Evolutionary conservation across 2,888 invertebrate genomes (phyloP).

Genomic region (Leptopilina drosophilae): DNA sequence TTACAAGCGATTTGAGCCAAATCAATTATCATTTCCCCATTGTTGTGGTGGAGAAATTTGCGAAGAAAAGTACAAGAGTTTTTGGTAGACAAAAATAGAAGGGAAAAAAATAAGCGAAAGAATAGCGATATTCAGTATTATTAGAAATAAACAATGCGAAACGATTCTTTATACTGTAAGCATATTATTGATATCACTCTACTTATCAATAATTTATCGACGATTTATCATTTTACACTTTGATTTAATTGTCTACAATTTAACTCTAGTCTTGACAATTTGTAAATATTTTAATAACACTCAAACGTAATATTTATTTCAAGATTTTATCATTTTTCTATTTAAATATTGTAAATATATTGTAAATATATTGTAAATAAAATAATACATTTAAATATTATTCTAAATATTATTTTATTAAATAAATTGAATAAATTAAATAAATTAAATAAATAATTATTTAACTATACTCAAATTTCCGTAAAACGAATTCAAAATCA

Average conservation of each 20-base stretch:
- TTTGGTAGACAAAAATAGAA: background rate
- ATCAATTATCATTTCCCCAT: conserved; percentile 45
- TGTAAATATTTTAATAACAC: background rate
- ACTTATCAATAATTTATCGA: background rate
- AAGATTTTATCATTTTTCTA: no score
- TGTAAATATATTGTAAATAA: no score
- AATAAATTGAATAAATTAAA: no score
- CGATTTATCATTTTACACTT: background rate
- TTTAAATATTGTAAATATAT: no score
- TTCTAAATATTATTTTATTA: no score
- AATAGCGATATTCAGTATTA: conserved; percentile 3
- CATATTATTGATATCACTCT: background rate
- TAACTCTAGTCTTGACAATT: no score
- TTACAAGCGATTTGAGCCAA: conserved; percentile 39
- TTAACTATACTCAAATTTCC: no score
- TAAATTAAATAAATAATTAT: no score
- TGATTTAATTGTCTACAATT: background rate
- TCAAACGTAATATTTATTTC: background rate
- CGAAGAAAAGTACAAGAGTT: conserved; percentile 12
- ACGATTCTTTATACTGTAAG: background rate
- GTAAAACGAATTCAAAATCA: no score
- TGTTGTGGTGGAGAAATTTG: conserved; percentile 49
- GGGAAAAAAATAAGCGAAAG: background rate
- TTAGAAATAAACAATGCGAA: background rate
- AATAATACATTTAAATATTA: no score